A percentile compares a stretch with the other conserved stretches of the same genome.
Conservation (phyloP, 37 sponge, comb jelly and placozoan species). For the Haliclona indistincta region DNA sequence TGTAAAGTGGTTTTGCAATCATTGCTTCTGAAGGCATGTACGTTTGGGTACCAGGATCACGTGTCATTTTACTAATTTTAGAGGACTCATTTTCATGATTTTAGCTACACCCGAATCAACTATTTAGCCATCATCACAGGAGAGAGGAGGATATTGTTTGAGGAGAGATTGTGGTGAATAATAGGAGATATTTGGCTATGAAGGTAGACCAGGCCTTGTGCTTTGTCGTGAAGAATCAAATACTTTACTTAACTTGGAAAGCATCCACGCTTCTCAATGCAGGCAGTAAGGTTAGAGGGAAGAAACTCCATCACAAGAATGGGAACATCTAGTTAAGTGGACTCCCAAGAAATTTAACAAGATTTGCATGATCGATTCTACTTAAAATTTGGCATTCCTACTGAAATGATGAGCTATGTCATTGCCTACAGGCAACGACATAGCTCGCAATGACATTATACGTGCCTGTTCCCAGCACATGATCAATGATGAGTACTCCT, state of each 20-base stretch:
- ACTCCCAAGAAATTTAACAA: conserved; percentile 36
- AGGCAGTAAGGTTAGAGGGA: neutral
- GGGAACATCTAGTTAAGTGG: conserved; percentile 1
- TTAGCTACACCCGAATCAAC: conserved; percentile 35
- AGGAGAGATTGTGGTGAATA: conserved; percentile 32
- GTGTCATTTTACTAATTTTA: conserved; percentile 9
- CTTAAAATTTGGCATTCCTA: conserved; percentile 23
- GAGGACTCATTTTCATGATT: conserved; percentile 18
- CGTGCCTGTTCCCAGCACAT: conserved; percentile 22
- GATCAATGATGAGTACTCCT: conserved; percentile 8
- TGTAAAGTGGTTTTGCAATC: conserved; percentile 24
- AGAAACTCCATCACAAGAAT: conserved; percentile 45
- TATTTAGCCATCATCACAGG: conserved; percentile 16
- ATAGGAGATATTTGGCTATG: conserved; percentile 14
- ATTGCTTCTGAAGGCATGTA: conserved; percentile 47
- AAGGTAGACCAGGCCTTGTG: conserved; percentile 28
- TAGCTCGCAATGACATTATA: neutral
- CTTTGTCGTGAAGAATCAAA: conserved; percentile 32
- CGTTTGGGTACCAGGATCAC: conserved; percentile 10
- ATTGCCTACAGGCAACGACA: neutral
- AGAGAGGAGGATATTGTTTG: conserved; percentile 37
- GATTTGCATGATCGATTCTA: conserved; percentile 21
- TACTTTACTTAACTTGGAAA: conserved; percentile 5
- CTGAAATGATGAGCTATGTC: neutral
- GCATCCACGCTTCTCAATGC: conserved; percentile 1